These are phyloP conservation scores for Leptopilina drosophilae DNA, from an alignment of 2,888 invertebrate species.

Conservation along the genomic window DNA sequence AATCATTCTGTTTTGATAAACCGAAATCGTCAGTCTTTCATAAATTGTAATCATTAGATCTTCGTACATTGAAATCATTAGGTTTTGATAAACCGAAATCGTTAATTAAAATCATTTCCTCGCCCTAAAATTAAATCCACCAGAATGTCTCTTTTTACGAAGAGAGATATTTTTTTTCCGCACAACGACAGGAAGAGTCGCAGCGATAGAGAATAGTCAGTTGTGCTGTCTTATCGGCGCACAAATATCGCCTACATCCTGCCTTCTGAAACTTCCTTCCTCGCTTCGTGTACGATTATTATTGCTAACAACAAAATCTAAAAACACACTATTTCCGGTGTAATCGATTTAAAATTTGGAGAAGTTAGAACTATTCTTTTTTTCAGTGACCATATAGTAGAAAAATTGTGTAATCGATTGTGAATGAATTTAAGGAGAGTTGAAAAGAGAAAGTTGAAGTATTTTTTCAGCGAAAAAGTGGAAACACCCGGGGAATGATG, in stretches of 20 bases:
- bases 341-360: neutral
- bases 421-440: neutral
- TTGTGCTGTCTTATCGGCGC: conserved; percentile 62
- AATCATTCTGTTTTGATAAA: too few species aligned
- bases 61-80: too few species aligned
- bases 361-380: neutral
- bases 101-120: too few species aligned
- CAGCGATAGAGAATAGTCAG: conserved; percentile 60
- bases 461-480: conserved; percentile 9
- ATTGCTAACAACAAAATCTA: conserved; percentile 42
- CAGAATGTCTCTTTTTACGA: neutral
- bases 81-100: too few species aligned
- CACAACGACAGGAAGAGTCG: conserved; percentile 64
- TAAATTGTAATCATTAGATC: too few species aligned
- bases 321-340: neutral
- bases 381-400: too few species aligned
- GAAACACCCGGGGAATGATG: conserved; percentile 34
- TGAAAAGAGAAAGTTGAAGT: conserved; percentile 29
- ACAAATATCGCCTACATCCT: conserved; percentile 67
- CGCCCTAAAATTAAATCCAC: too few species aligned
- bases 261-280: conserved; percentile 69
- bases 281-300: conserved; percentile 54
- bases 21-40: too few species aligned
- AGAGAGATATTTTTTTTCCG: neutral
- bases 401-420: neutral